These are phyloP conservation scores for Catharus fuscescens DNA, from an alignment of 2,113 vertebrate genomes.

Conservation along the genomic window DNA sequence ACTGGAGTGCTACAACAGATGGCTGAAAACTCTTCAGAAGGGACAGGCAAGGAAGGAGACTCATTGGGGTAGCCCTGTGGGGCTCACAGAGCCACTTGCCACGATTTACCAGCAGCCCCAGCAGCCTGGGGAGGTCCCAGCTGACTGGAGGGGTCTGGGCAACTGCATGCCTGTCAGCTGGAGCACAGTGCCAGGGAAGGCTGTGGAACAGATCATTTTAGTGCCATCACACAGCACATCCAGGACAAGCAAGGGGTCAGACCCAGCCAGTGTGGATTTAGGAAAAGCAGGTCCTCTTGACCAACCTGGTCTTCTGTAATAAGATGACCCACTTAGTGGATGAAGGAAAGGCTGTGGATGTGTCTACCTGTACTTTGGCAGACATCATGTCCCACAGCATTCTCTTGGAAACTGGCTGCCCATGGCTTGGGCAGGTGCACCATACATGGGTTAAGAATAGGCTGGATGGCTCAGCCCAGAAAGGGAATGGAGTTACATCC, in stretches of 20 bases:
- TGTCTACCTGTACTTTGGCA: background rate
- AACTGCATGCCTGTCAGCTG: background rate
- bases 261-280: background rate
- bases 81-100: background rate
- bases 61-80: background rate
- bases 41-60: background rate
- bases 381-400: background rate
- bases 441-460: background rate
- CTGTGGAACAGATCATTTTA: background rate
- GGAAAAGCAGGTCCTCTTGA: background rate
- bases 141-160: background rate
- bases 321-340: background rate
- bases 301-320: background rate
- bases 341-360: background rate
- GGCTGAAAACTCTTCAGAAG: background rate
- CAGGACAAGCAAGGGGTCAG: background rate
- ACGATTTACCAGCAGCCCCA: background rate
- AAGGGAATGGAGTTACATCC: background rate
- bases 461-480: background rate
- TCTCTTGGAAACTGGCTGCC: background rate
- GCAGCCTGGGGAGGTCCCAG: background rate
- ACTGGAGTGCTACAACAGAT: background rate
- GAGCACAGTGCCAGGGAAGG: background rate
- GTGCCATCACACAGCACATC: background rate
- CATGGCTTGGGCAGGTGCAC: background rate